Evolutionary conservation across 2,888 invertebrate species (phyloP).

Genomic region (Sceliomorpha sp.): DNA sequence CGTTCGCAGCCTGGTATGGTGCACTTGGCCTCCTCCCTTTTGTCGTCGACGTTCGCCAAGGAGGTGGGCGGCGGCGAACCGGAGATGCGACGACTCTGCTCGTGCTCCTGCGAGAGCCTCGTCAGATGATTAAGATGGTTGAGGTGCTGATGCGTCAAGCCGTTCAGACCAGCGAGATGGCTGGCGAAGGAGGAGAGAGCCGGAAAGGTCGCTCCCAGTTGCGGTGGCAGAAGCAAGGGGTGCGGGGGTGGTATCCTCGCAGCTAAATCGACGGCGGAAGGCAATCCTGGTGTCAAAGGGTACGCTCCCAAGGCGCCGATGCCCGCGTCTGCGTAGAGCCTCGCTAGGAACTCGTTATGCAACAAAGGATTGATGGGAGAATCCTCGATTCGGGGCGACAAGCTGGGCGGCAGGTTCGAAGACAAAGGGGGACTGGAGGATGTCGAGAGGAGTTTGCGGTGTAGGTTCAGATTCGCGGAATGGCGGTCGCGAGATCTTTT

Average conservation of each 20-base stretch:
- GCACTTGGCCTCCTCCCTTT: slow-evolving; percentile 86
- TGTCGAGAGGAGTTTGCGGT: slow-evolving; percentile 92
- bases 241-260: slow-evolving; percentile 82
- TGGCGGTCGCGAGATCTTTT: slow-evolving; percentile 96
- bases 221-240: slow-evolving; percentile 83
- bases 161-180: slow-evolving; percentile 77
- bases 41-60: slow-evolving; percentile 61
- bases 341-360: slow-evolving; percentile 89
- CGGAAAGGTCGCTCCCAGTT: slow-evolving; percentile 83
- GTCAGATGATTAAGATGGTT: slow-evolving; percentile 69
- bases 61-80: slow-evolving; percentile 64
- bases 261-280: slow-evolving; percentile 69
- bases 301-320: slow-evolving; percentile 77
- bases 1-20: slow-evolving; percentile 89
- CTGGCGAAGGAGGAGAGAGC: slow-evolving; percentile 80
- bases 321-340: slow-evolving; percentile 87
- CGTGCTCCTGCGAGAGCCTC: slow-evolving; percentile 67
- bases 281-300: slow-evolving; percentile 77
- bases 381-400: slow-evolving; percentile 82
- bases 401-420: slow-evolving; percentile 81
- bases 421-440: slow-evolving; percentile 82
- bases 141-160: slow-evolving; percentile 73
- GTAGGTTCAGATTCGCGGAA: slow-evolving; percentile 94
- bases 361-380: slow-evolving; percentile 82
- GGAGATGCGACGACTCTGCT: slow-evolving; percentile 64